Conservation (phyloP, 2,113 vertebrate genomes). For the Siphamia tubifer region DNA sequence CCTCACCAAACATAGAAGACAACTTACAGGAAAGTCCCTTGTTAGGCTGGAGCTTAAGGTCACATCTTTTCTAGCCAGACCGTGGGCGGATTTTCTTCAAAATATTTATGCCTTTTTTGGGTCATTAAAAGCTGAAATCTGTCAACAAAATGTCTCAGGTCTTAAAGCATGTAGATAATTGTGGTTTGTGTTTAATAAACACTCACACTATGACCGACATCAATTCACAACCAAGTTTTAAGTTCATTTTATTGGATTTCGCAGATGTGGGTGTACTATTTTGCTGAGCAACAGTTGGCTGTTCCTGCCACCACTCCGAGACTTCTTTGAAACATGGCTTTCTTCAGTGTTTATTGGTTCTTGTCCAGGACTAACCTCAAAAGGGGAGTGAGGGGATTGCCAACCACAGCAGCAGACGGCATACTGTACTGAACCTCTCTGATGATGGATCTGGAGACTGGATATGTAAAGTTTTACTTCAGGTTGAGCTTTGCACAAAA, state of each 20-base stretch:
- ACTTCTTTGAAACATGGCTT: conserved; percentile 57
- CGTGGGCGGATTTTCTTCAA: conserved; percentile 48
- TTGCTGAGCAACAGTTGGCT: conserved; percentile 45
- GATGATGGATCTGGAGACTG: conserved; percentile 37
- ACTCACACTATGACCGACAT: neutral
- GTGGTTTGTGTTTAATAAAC: neutral
- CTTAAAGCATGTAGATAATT: neutral
- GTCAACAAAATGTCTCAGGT: neutral
- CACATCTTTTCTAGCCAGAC: conserved; percentile 18
- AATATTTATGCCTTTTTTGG: conserved; percentile 56
- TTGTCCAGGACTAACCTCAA: conserved; percentile 54
- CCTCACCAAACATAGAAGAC: conserved; percentile 50
- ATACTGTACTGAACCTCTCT: conserved; percentile 39
- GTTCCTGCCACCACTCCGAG: conserved; percentile 32
- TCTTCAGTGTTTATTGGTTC: conserved; percentile 72
- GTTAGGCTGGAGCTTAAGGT: conserved; percentile 38
- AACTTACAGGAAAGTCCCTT: conserved; percentile 63
- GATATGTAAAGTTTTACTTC: conserved; percentile 6
- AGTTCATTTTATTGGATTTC: conserved; percentile 12
- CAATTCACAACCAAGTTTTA: neutral
- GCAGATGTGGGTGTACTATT: conserved; percentile 46
- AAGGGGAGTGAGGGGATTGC: conserved; percentile 35
- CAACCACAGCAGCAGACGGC: conserved; percentile 43
- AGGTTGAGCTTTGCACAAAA: conserved; percentile 35
- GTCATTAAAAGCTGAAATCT: conserved; percentile 22